phyloP scores from a whole-genome alignment of 2,113 vertebrate species.

The Laticauda colubrina region DNA sequence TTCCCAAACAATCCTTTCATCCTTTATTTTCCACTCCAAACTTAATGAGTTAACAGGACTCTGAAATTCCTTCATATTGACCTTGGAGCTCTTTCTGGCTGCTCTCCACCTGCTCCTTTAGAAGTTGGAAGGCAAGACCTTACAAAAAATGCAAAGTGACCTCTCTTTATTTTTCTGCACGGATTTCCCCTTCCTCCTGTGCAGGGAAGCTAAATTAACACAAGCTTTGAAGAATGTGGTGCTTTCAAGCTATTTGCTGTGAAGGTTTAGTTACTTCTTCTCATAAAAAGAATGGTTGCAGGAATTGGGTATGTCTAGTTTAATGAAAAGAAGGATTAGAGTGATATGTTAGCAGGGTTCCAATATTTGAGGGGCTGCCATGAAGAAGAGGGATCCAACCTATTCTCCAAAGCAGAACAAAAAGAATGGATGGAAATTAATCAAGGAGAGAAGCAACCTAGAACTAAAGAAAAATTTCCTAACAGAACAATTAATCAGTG shows the following conservation, averaged over 20 bases:
- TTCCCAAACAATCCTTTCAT: constrained; percentile 70
- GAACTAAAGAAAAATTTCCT: too few species aligned
- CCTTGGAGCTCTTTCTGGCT: constrained; percentile 56
- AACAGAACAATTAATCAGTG: too few species aligned
- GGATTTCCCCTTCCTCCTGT: background rate
- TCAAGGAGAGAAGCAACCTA: too few species aligned
- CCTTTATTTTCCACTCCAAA: constrained; percentile 73
- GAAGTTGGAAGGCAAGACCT: constrained; percentile 35
- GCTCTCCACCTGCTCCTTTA: constrained; percentile 54
- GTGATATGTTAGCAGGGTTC: too few species aligned
- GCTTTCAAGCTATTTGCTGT: background rate
- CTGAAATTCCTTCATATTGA: constrained; percentile 66
- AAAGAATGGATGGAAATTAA: too few species aligned
- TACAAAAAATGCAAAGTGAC: background rate
- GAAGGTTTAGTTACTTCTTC: background rate
- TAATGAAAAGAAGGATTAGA: too few species aligned
- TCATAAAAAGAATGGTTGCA: too few species aligned
- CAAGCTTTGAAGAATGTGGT: constrained; percentile 23
- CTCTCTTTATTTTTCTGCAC: background rate
- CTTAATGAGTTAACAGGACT: constrained; percentile 73
- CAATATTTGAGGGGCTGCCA: too few species aligned
- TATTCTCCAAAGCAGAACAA: too few species aligned
- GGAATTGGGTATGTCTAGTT: too few species aligned
- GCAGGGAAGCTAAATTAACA: constrained; percentile 4
- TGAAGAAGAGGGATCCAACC: too few species aligned